Evolutionary conservation across 2,797 vertebrate species (phyloP).

Genomic region (Sparidentex hasta): DNA sequence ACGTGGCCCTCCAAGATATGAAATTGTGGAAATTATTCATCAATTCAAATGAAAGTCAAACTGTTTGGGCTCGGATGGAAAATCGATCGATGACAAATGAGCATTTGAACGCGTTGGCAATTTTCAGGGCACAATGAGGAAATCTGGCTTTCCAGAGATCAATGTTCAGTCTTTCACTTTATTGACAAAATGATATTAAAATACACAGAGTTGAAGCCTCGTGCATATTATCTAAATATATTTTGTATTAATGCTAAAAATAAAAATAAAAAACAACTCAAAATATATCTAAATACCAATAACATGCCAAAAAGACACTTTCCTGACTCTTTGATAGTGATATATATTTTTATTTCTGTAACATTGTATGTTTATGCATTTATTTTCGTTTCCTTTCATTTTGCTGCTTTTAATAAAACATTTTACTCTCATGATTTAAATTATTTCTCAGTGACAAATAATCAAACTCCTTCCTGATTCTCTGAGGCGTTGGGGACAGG

Average conservation of each 20-base stretch:
- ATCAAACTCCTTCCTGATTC: neutral
- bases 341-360: neutral
- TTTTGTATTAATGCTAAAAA: conserved; percentile 22
- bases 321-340: neutral
- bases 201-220: neutral
- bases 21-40: conserved; percentile 63
- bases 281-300: neutral
- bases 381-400: conserved; percentile 53
- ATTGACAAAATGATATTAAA: conserved; percentile 14
- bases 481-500: neutral
- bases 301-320: too few species aligned
- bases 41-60: conserved; percentile 61
- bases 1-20: conserved; percentile 21
- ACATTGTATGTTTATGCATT: conserved; percentile 19
- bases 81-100: conserved; percentile 68
- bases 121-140: conserved; percentile 15
- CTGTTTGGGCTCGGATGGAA: conserved; percentile 46
- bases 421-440: neutral
- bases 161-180: neutral
- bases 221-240: conserved; percentile 12
- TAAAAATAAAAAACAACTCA: neutral
- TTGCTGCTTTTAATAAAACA: neutral
- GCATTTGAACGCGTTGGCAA: conserved; percentile 2
- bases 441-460: neutral
- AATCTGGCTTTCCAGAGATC: neutral